These are phyloP conservation scores for Embiotoca jacksoni DNA, from an alignment of 2,113 vertebrate species.

Conservation along the genomic window DNA sequence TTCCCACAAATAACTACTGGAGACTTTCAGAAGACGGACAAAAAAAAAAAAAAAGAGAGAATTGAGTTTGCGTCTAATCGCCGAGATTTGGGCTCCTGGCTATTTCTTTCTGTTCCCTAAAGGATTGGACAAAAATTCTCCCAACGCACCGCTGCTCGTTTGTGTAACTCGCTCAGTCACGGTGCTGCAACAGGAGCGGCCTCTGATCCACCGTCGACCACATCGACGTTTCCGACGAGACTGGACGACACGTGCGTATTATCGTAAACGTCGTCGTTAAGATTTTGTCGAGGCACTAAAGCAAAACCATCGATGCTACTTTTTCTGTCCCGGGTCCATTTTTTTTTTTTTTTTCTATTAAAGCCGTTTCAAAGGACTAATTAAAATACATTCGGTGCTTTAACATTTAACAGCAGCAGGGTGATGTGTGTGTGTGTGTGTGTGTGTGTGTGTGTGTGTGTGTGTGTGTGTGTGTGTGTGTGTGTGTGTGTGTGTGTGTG, in stretches of 20 bases:
- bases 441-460: not conserved
- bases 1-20: not conserved
- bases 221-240: too few species aligned
- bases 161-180: too few species aligned
- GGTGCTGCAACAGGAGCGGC: too few species aligned
- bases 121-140: too few species aligned
- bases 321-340: not conserved
- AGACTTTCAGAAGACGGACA: not conserved
- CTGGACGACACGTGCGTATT: too few species aligned
- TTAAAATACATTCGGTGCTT: not conserved
- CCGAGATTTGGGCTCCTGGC: too few species aligned
- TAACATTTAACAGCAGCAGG: not conserved
- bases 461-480: not conserved
- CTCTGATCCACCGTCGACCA: too few species aligned
- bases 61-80: not conserved
- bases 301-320: too few species aligned
- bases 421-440: not conserved
- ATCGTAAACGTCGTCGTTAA: too few species aligned
- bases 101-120: too few species aligned
- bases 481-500: not conserved
- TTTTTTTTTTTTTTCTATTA: not conserved
- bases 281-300: too few species aligned
- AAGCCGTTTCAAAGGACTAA: not conserved
- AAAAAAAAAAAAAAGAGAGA: not conserved
- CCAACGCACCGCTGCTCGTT: too few species aligned